These are phyloP conservation scores for Corapipo altera DNA, from an alignment of 2,113 vertebrate genomes.

Conservation along the genomic window DNA sequence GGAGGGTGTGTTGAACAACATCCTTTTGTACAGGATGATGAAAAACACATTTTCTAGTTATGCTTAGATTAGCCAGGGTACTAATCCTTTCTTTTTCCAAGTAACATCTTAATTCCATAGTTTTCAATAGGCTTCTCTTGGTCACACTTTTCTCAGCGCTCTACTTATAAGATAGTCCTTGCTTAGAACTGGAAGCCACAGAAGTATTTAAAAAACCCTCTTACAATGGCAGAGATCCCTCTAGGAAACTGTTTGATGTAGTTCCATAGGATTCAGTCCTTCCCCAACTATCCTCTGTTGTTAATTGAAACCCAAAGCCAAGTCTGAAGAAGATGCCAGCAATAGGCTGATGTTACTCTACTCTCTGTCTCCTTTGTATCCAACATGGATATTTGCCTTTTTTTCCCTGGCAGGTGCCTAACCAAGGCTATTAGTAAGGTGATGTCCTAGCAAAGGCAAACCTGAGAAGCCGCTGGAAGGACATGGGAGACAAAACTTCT, in stretches of 20 bases:
- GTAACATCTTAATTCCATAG: constrained; percentile 18
- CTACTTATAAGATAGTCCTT: background rate
- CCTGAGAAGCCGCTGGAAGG: background rate
- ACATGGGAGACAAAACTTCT: background rate
- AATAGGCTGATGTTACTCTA: background rate
- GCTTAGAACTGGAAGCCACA: background rate
- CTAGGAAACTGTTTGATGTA: background rate
- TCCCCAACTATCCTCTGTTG: background rate
- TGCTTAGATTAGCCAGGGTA: constrained; percentile 55
- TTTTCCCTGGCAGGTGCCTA: background rate
- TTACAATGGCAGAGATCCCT: background rate
- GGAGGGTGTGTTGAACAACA: constrained; percentile 33
- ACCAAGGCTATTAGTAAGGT: background rate
- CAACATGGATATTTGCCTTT: background rate
- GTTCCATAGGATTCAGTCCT: background rate
- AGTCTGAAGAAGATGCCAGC: background rate
- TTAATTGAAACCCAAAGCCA: background rate
- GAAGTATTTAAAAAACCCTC: background rate
- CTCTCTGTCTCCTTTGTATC: background rate
- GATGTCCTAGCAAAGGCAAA: background rate
- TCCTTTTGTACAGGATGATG: background rate
- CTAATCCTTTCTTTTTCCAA: constrained; percentile 6
- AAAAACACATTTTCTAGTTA: constrained; percentile 55
- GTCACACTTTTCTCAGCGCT: background rate
- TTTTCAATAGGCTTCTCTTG: background rate